Percentiles rank a stretch among this genome's conserved stretches.
phyloP scores from a whole-genome alignment of 2,797 vertebrate genomes.

The Sebastes glaucus region DNA sequence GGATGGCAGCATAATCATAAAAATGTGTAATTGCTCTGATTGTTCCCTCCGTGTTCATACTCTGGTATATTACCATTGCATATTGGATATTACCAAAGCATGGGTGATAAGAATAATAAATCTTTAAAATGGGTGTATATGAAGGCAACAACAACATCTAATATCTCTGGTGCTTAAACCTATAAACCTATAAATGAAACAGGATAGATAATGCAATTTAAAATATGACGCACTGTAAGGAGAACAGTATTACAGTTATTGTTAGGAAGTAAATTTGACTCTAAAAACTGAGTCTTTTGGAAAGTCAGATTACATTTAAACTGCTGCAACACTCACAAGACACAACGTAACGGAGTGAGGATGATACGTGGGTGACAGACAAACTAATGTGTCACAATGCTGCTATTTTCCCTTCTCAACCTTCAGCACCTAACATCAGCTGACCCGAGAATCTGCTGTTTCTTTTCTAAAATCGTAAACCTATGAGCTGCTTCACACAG shows the following conservation, averaged over 20 bases:
- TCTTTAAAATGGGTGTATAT: not conserved
- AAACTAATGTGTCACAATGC: not conserved
- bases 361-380: slow-evolving; percentile 1
- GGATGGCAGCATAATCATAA: slow-evolving; percentile 4
- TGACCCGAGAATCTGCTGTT: slow-evolving; percentile 13
- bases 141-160: not conserved
- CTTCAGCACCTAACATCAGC: not conserved
- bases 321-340: not conserved
- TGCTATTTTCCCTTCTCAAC: not conserved
- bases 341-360: not conserved
- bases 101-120: not conserved
- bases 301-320: not conserved
- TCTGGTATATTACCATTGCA: no score
- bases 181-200: not conserved
- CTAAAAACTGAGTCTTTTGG: not conserved
- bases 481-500: not conserved
- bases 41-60: not conserved
- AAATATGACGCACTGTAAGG: not conserved
- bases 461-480: not conserved
- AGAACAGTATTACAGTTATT: not conserved
- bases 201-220: not conserved
- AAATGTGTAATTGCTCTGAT: not conserved
- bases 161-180: not conserved
- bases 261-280: not conserved
- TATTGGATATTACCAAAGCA: not conserved